phyloP scores from a whole-genome alignment of 1,140 invertebrate genomes.

The Steinernema feltiae region DNA sequence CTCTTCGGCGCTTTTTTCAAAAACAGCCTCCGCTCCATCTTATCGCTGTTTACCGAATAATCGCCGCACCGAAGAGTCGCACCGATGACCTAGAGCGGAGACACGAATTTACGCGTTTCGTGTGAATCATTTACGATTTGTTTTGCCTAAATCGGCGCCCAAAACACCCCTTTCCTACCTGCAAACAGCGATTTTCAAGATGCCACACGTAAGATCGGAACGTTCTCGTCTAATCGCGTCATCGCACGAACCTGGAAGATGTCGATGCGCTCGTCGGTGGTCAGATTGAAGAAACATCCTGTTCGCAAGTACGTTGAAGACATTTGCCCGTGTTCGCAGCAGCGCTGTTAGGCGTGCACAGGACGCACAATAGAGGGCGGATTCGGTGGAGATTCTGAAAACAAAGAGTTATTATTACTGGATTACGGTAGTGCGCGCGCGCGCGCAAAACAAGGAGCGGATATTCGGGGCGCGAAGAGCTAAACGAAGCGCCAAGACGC shows the following conservation, averaged over 20 bases:
- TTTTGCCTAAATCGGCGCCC: no score
- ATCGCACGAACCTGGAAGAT: slow-evolving; percentile 26
- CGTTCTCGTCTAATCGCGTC: neutral
- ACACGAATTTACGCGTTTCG: slow-evolving; percentile 11
- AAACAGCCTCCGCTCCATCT: no score
- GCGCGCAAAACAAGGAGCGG: neutral
- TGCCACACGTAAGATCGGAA: neutral
- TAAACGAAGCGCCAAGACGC: neutral
- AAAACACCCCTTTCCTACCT: no score
- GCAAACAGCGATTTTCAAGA: no score
- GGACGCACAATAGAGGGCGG: no score
- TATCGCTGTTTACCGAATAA: no score
- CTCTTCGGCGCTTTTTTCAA: no score
- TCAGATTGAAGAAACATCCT: slow-evolving; percentile 34
- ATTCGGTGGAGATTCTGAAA: neutral
- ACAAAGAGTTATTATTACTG: neutral
- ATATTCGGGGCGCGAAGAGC: neutral
- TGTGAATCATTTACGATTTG: slow-evolving; percentile 2
- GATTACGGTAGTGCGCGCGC: neutral
- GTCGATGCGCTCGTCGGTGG: slow-evolving; percentile 28
- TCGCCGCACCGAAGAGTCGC: no score
- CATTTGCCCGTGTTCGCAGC: neutral
- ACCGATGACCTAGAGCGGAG: no score
- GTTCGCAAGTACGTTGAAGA: slow-evolving; percentile 22
- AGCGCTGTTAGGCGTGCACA: no score